Evolutionary conservation across 1,140 invertebrate genomes (phyloP), one percentile per base, ranked within the genome.

Genomic region (Ptiloglossa arizonensis): DNA sequence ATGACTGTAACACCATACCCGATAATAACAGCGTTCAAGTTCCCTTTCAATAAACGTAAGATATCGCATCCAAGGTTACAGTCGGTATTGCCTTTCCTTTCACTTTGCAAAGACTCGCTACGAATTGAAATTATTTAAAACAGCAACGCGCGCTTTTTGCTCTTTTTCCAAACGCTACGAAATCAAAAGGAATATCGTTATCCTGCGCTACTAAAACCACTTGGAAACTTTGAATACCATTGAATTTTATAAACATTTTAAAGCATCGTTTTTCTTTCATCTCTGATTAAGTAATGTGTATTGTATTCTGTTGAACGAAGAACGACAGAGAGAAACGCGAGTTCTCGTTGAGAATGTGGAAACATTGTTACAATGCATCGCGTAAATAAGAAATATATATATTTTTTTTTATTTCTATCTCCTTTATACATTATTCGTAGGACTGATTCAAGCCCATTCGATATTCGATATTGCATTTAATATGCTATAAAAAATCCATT

Each of bases 1-100:
- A 78, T 81, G 82, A 88, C 81, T 89, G 83, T 72, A 75, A 79
- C 74, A 70, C 48, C 71, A 77, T 81, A 76, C 70, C 66, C 81
- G 80, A 84, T 86, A 86, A 87, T 84, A 83, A 71, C 70, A 63
- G 74, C 71, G 68, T 50, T 76, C 79, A 68, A 54, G 35, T 80
- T 80, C 46, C 29, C 63, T 57, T 41, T 72, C 48, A 74, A 59
- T 80, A 73, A 68, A 72, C 48, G 50, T 19, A 67, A 57, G 66
- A 52, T 63, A 63, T 50, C 64, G 32, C n/a, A 57, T 66, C 48
- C 69, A 79, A 79, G 52, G 72, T 44, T 72, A 72, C 59, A 41
- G 3, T 67, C 27, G 9, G 19, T 24, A 32, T 3, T 29, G 59
- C 17, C 19, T n/a, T 56, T 50, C 50, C 19, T 22, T 24, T 32